Base-by-base conservation (phyloP, 2,113 vertebrate species). In the Brienomyrus longianalis region DNA sequence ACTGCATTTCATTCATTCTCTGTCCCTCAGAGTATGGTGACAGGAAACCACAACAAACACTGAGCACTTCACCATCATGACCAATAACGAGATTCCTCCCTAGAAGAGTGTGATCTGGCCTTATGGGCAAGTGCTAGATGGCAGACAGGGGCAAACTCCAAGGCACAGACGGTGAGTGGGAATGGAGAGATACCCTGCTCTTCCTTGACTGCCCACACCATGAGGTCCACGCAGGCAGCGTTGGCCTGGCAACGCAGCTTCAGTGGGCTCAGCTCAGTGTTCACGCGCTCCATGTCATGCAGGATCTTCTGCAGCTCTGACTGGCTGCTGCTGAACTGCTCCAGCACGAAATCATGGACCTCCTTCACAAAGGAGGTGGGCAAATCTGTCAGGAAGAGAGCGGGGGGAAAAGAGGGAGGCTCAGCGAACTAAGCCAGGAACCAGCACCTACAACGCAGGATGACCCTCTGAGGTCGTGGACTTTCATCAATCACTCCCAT, bases 141-240 rank as follows among this genome's bases (percentile, higher is more conserved):
- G 45, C 43, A 84, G 21, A 84, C 31, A 39, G 31, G 62, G 62
- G n/a, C 1, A 27, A 62, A 66, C 62, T 2, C 23, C 19, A 45
- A 83, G 19, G 45, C 80, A 8, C 13, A 83, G 80, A 83, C 8
- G 5, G 39, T 27, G n/a, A 84, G 45, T 19, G n/a, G 23, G 35
- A 62, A 7, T 43, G 1, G 51, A 21, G 15, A 39, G 86, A 92
- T 88, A 99, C 98, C 98, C 95, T 99, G 98, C 90, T 99, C 98
- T 9, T 99, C 98, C 5, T 98, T 99, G 21, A 98, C 97, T 0
- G 98, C 98, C 98, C 98, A 99, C 88, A 99, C 98, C 98, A 99
- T 99, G 90, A 99, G 97, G 94, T 99, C 98, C 92, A 99, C 98
- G 0, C 98, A 99, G 91, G 98, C 98, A 0, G 98, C 98, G 3